Evolutionary conservation across 2,888 invertebrate species (phyloP), one percentile per base, ranked within the genome.

Genomic region (Atethmia centrago): DNA sequence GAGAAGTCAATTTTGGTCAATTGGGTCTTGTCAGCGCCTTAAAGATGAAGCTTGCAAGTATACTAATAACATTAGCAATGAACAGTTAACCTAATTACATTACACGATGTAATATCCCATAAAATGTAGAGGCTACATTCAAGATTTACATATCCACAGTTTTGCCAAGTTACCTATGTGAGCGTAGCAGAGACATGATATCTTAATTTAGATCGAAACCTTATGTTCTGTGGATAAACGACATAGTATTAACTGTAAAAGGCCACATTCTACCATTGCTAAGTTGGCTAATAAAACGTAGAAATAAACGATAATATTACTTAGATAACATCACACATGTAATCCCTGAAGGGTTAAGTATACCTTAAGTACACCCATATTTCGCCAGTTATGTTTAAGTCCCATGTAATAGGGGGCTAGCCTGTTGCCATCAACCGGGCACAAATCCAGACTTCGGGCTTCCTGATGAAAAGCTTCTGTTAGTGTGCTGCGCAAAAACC

Each of bases 81-180:
- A 81, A 86, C 82, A 75, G 72, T 85, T 86, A 85, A 86, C 87
- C 87, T 75, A 69, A 83, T 85, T 85, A 65, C 64, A 47, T 58
- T 76, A 69, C 72, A 68, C 68, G 66, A 67, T 66, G 64, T 79
- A 40, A 74, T 64, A 67, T 76, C 49, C 63, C 47, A 82, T 85
- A 82, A 77, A 79, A 68, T 71, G 59, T 70, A 70, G n/a, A n/a
- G 63, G 77, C 84, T 79, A 53, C 16, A 64, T 64, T n/a, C 42
- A 10, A 53, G 63, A 85, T 86, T 84, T 64, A 79, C 79, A 84
- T 82, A 84, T 63, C 42, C 69, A 70, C 45, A 63, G 49, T 42
- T 36, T 12, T 61, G 21, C 25, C 63, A 61, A 45, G 42, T 67
- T 45, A 51, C 42, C 19, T 62, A 62, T 25, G 31, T 36, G 12